Conservation (phyloP, 2,797 vertebrate species). For the Okamejei kenojei region DNA sequence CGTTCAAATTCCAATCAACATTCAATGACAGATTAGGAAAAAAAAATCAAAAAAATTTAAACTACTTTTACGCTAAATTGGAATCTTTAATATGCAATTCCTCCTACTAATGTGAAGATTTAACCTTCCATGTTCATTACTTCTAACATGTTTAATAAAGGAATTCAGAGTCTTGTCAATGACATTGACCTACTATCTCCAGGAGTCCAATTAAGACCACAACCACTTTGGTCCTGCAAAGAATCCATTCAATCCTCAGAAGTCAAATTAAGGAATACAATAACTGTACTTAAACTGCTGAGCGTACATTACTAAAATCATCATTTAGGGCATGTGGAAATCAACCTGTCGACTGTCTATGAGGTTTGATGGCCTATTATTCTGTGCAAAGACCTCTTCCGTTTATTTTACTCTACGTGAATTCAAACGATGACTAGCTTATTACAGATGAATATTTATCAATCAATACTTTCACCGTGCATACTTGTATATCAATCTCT, state of each 20-base stretch:
- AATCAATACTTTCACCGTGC: too few species aligned
- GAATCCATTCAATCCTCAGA: background rate
- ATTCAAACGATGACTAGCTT: background rate
- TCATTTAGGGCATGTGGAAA: background rate
- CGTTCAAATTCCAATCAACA: background rate
- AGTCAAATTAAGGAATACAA: background rate
- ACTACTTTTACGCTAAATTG: background rate
- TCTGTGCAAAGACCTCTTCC: background rate
- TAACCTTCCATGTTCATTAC: slow-evolving; percentile 25
- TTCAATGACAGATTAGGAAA: background rate
- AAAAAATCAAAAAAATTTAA: background rate
- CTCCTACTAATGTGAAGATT: background rate
- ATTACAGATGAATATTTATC: background rate
- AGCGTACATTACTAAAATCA: background rate
- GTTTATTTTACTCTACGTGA: background rate
- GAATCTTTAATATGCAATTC: slow-evolving; percentile 30
- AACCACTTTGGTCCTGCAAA: background rate
- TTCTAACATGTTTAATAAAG: slow-evolving; percentile 14
- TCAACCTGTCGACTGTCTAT: background rate
- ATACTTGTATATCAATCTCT: too few species aligned
- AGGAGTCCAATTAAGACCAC: background rate
- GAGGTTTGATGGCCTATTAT: background rate
- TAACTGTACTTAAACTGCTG: background rate
- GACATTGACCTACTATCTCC: background rate
- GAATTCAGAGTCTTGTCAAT: background rate